phyloP scores from a whole-genome alignment of 2,797 vertebrate genomes.

The Lateolabrax maculatus region DNA sequence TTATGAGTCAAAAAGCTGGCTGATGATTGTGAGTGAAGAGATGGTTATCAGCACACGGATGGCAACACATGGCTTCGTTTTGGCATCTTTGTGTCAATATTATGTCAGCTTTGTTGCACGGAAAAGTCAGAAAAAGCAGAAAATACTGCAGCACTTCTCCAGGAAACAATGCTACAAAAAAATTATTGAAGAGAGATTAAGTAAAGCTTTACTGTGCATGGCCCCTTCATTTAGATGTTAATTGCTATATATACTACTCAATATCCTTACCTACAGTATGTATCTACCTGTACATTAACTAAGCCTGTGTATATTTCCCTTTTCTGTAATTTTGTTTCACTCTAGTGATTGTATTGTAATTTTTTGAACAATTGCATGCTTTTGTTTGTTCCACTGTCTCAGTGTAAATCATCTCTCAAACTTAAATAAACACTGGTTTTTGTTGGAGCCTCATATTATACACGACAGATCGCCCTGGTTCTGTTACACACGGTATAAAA shows the following conservation, averaged over 20 bases:
- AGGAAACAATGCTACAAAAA: slow-evolving; percentile 22
- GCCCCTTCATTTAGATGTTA: background rate
- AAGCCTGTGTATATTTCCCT: background rate
- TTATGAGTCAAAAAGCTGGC: slow-evolving; percentile 31
- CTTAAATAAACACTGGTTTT: background rate
- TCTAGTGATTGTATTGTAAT: background rate
- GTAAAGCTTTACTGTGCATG: too few relatives aligned
- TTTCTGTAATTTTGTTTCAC: background rate
- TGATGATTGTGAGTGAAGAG: background rate
- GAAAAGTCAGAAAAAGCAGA: slow-evolving; percentile 15
- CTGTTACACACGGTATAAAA: background rate
- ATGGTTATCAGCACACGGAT: slow-evolving; percentile 9
- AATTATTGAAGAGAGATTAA: too few relatives aligned
- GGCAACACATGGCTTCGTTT: slow-evolving; percentile 24
- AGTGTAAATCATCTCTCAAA: background rate
- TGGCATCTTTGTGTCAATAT: slow-evolving; percentile 42
- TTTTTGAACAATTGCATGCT: background rate
- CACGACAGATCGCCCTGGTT: background rate
- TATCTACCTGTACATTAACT: background rate
- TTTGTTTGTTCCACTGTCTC: background rate
- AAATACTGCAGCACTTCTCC: background rate
- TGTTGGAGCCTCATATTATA: slow-evolving; percentile 5
- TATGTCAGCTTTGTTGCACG: slow-evolving; percentile 18
- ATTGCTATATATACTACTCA: background rate
- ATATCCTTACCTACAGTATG: background rate